Conservation (phyloP, 2,113 vertebrate genomes). For the Paratilapia polleni region DNA sequence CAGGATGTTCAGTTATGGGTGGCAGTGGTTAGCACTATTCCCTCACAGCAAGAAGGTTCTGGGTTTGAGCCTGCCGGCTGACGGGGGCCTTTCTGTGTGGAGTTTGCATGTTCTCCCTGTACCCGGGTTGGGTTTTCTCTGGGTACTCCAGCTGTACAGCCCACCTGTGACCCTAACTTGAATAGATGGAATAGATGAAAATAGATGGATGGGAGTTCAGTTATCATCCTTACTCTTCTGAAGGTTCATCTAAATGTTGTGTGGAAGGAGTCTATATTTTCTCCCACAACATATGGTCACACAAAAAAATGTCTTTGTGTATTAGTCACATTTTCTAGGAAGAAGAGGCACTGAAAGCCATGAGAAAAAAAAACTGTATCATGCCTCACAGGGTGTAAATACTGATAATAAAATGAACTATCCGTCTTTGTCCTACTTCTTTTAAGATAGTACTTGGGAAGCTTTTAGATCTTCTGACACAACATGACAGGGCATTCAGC, state of each 20-base stretch:
- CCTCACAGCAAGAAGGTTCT: not conserved
- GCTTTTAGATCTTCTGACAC: conserved; percentile 46
- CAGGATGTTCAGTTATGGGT: conserved; percentile 15
- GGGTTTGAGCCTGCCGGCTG: not conserved
- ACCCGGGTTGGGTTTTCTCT: not conserved
- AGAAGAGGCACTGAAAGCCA: not conserved
- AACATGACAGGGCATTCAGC: conserved; percentile 43
- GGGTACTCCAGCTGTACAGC: not conserved
- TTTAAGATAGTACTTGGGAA: not conserved
- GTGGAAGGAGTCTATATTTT: not conserved
- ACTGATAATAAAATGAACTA: not conserved
- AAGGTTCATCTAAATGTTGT: not conserved
- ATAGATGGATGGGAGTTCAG: not conserved
- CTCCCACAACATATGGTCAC: not conserved
- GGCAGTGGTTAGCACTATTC: not conserved
- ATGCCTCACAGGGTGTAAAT: not conserved
- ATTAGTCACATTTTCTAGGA: not conserved
- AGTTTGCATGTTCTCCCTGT: not conserved
- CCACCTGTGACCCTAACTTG: too few species aligned
- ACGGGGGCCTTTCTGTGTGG: not conserved
- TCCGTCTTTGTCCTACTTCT: not conserved
- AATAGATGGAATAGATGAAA: rapidly evolving
- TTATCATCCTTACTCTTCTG: not conserved
- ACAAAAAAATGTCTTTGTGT: not conserved
- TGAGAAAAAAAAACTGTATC: not conserved